phyloP scores from a whole-genome alignment of 2,888 invertebrate species.

The Amphimallon solstitiale region DNA sequence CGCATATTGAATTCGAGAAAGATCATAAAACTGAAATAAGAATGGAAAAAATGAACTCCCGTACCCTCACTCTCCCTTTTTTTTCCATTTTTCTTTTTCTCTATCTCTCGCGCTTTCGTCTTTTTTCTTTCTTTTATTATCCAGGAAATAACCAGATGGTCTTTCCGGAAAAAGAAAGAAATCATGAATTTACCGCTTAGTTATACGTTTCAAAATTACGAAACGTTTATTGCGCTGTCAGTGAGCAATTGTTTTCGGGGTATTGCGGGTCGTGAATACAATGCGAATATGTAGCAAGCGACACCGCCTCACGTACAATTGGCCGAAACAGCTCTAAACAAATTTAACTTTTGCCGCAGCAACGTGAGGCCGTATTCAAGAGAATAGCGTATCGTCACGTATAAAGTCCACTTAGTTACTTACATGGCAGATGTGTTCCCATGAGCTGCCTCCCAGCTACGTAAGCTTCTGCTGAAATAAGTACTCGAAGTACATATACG shows the following conservation, averaged over 20 bases:
- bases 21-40: constrained; percentile 16
- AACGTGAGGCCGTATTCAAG: constrained; percentile 26
- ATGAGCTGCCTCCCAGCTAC: constrained; percentile 33
- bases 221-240: constrained; percentile 10
- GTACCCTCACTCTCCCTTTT: background rate
- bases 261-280: background rate
- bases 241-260: constrained; percentile 26
- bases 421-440: constrained; percentile 48
- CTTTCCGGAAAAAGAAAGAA: constrained; percentile 9
- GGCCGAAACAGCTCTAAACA: constrained; percentile 38
- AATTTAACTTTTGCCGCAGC: constrained; percentile 44
- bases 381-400: constrained; percentile 45
- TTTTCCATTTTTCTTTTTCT: background rate
- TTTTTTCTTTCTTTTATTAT: background rate
- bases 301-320: constrained; percentile 26
- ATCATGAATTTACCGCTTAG: constrained; percentile 10
- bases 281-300: background rate
- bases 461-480: constrained; percentile 7
- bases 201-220: background rate
- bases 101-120: background rate
- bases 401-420: constrained; percentile 49
- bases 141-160: background rate
- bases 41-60: background rate
- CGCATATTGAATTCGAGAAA: background rate
- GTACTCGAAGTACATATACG: background rate